phyloP scores from a whole-genome alignment of 37 sponge, comb jelly and placozoan genomes.

The Ianthella basta region DNA sequence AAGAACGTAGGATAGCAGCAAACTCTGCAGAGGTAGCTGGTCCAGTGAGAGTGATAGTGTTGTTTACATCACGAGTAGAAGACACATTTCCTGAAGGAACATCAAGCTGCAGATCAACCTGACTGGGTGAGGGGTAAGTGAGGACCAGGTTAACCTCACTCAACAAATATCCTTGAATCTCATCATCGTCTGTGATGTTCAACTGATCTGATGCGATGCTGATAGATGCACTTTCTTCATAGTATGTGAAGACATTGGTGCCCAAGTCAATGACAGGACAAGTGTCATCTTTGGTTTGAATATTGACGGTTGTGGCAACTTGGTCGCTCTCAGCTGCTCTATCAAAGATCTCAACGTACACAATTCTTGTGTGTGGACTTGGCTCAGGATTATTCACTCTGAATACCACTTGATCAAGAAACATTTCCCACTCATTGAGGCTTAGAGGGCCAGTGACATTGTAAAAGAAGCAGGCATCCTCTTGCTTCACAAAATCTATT shows the following conservation, averaged over 20 bases:
- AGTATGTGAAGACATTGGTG: slow-evolving; percentile 40
- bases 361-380: slow-evolving; percentile 60
- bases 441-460: slow-evolving; percentile 38
- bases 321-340: slow-evolving; percentile 34
- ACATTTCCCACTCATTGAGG: slow-evolving; percentile 49
- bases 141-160: neutral
- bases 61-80: neutral
- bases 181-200: slow-evolving; percentile 51
- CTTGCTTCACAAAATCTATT: neutral
- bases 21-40: slow-evolving; percentile 46
- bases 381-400: slow-evolving; percentile 63
- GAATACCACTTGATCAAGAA: slow-evolving; percentile 55
- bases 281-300: slow-evolving; percentile 58
- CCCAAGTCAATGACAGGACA: slow-evolving; percentile 59
- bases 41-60: slow-evolving; percentile 45
- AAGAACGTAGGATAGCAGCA: slow-evolving; percentile 42
- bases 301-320: slow-evolving; percentile 37
- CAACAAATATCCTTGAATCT: neutral
- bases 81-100: neutral
- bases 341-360: slow-evolving; percentile 59
- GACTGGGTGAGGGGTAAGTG: neutral
- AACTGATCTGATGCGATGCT: slow-evolving; percentile 17
- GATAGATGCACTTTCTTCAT: slow-evolving; percentile 37
- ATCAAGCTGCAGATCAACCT: neutral
- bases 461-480: slow-evolving; percentile 62